phyloP scores from a whole-genome alignment of 2,797 vertebrate species.

The Pipistrellus pygmaeus region DNA sequence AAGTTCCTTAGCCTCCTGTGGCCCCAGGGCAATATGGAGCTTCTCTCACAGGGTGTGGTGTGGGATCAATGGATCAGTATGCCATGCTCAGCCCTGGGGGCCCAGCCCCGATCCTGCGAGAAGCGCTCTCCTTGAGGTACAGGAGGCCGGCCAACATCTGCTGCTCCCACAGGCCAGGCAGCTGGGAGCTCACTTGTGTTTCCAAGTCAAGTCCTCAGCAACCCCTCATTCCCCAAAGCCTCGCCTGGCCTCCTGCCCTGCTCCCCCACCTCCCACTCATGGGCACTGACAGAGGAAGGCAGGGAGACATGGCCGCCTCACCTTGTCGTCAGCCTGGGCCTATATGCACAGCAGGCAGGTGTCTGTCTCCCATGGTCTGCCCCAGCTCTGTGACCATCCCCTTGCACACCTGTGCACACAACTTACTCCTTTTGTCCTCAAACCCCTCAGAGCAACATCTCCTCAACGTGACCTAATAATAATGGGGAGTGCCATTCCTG shows the following conservation, averaged over 20 bases:
- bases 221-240: background rate
- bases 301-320: background rate
- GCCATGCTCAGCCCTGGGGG: background rate
- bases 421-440: background rate
- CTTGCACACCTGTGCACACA: rapidly evolving
- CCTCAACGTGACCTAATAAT: background rate
- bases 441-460: background rate
- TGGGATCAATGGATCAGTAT: background rate
- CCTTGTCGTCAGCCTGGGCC: background rate
- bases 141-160: background rate
- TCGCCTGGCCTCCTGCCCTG: background rate
- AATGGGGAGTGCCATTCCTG: rapidly evolving
- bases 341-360: background rate
- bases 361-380: background rate
- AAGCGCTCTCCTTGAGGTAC: rapidly evolving
- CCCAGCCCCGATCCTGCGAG: too few species aligned
- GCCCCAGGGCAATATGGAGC: background rate
- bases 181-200: background rate
- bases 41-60: background rate
- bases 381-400: rapidly evolving
- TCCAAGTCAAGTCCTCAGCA: background rate
- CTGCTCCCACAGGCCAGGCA: background rate
- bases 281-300: background rate
- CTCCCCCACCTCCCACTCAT: rapidly evolving
- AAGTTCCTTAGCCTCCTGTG: background rate